Base-by-base conservation (phyloP, 2,113 vertebrate species). In the Mastomys natalensis region DNA sequence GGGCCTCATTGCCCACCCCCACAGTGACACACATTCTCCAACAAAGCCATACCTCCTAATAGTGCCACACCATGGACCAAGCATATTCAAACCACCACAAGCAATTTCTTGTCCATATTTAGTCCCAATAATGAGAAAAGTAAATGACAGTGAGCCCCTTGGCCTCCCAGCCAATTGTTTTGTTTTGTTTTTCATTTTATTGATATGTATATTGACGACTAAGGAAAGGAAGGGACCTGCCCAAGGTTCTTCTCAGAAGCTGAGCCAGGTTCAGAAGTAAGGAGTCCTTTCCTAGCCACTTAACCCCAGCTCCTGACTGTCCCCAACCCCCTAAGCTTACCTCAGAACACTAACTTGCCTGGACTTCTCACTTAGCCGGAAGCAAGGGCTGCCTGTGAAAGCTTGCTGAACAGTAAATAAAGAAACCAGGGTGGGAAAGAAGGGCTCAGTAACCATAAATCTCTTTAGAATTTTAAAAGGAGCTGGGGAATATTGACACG, bases 401-500 rank as follows among this genome's bases (percentile, higher is more conserved):
- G 91, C 37, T 7, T 51, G 72, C 6, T 37, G 10, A 91, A 66
- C 45, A 62, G 93, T 64, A 84, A 95, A 72, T 64, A 73, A 13
- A 7, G 21, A 43, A 64, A 26, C 3, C 11, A 91, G 91, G n/a
- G 53, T 4, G 10, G 43, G 81, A 51, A 45, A 72, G 51, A 53
- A 78, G 21, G 78, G 37, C 19, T 95, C 24, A 0, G 64, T 37
- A 40, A 88, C 82, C 43, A 2, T 60, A 95, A 96, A 95, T 95
- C 96, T 84, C 94, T 90, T 81, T 73, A 58, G 96, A 96, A 96
- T 96, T 97, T 96, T 97, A 73, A 95, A 95, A 85, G 66, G 62
- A 94, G 51, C 95, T 85, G 55, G 94, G 93, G 93, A 96, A 97
- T 97, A 96, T 93, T 96, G 96, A 97, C 94, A 92, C 29, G 64